Base-by-base conservation (phyloP, 2,797 vertebrate species). In the Gallinago stenura region DNA sequence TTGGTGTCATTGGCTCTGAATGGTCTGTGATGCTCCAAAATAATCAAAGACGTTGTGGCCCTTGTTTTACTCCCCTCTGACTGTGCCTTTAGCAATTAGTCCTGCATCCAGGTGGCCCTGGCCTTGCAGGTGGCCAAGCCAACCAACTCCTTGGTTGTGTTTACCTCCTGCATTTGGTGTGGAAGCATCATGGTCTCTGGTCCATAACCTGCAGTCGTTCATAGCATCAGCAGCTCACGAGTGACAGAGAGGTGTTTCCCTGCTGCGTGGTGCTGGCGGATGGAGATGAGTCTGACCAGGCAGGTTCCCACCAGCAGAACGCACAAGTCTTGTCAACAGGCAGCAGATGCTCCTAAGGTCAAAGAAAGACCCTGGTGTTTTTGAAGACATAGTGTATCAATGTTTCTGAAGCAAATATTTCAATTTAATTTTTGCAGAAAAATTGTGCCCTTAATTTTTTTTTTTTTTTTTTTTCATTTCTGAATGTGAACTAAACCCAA, bases 301-400 rank as follows among this genome's bases (percentile, higher is more conserved):
- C 33, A 28, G 57, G 8, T 51, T 46, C 21, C 37, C 2, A 1
- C 65, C 7, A 6, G 75, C 53, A 15, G 33, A 12, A 28, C 0
- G 9, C 45, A 4, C 0, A 1, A 7, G 33, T 51, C 64, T 57
- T 18, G 26, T n/a, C 54, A 24, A 3, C 37, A 22, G 19, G 15
- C 39, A 48, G 33, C 35, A 48, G 61, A 3, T 43, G 31, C 70
- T 33, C 8, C 66, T 46, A 10, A 6, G 10, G 18, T 30, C 86
- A 31, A 31, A 71, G 77, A 64, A 81, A 61, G 57, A 37, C 41
- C 2, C 0, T 17, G 18, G 8, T 43, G 10, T 2, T 83, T 86
- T 81, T 68, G 77, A 43, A 75, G 37, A 43, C 39, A 25, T 9
- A 30, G 9, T 18, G 15, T 56, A 18, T 70, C 43, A 10, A 0